Conservation (phyloP, 2,888 invertebrate species). For the Acleris cristana region DNA sequence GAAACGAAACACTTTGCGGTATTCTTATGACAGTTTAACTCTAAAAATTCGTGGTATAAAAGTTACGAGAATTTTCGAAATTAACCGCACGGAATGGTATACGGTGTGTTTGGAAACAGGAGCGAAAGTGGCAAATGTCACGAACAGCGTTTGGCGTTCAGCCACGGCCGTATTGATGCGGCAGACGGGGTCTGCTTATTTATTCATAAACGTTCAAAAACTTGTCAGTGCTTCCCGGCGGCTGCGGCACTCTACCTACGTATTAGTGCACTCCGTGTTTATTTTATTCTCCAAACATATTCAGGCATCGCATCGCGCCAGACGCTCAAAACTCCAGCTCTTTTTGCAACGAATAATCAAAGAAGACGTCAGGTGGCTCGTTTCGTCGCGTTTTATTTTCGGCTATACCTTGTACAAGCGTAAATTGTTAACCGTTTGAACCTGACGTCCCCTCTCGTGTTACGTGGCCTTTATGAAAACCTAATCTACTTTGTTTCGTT, state of each 20-base stretch:
- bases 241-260: slow-evolving; percentile 44
- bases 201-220: slow-evolving; percentile 82
- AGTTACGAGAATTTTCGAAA: slow-evolving; percentile 50
- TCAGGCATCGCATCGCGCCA: slow-evolving; percentile 43
- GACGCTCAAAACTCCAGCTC: slow-evolving; percentile 44
- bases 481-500: slow-evolving; percentile 39
- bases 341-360: slow-evolving; percentile 50
- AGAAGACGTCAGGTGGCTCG: slow-evolving; percentile 43
- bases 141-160: slow-evolving; percentile 78
- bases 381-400: slow-evolving; percentile 44
- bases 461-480: slow-evolving; percentile 43
- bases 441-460: slow-evolving; percentile 48
- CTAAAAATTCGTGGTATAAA: slow-evolving; percentile 35
- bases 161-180: slow-evolving; percentile 75
- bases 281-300: slow-evolving; percentile 60
- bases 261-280: slow-evolving; percentile 61
- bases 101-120: slow-evolving; percentile 61
- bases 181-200: slow-evolving; percentile 75
- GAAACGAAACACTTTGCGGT: slow-evolving; percentile 40
- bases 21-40: slow-evolving; percentile 38
- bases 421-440: slow-evolving; percentile 39
- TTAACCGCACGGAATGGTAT: slow-evolving; percentile 66
- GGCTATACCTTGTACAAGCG: slow-evolving; percentile 28
- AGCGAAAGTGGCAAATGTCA: slow-evolving; percentile 79
- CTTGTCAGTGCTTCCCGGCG: slow-evolving; percentile 62